Conservation (phyloP, 2,888 invertebrate species). For the Herminia tarsipennalis region DNA sequence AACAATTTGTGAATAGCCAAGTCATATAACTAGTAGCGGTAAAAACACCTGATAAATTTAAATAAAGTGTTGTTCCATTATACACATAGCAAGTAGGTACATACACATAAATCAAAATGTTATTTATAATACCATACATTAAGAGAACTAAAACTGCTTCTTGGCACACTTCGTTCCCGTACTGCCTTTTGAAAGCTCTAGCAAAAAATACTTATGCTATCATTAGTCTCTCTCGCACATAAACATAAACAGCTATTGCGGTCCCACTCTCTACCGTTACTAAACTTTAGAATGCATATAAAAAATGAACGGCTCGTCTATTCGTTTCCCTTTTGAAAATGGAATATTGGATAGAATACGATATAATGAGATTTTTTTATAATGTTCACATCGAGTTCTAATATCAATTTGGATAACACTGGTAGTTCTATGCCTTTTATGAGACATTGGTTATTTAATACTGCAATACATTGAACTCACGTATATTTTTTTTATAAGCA, state of each 20-base stretch:
- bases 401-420: conserved; percentile 17
- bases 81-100: not conserved
- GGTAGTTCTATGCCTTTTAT: conserved; percentile 3
- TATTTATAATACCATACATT: conserved; percentile 17
- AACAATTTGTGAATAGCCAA: no score
- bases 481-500: not conserved
- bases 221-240: conserved; percentile 44
- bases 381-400: conserved; percentile 17
- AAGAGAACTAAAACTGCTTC: conserved; percentile 23
- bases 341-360: conserved; percentile 48
- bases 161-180: conserved; percentile 39
- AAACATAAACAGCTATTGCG: conserved; percentile 28
- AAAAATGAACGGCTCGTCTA: conserved; percentile 56
- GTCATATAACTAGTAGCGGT: no score
- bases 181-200: conserved; percentile 42
- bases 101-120: not conserved
- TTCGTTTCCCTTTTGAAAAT: conserved; percentile 63
- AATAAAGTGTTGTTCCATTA: no score
- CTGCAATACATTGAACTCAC: not conserved
- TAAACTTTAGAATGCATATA: conserved; percentile 69
- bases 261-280: conserved; percentile 60
- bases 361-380: conserved; percentile 52
- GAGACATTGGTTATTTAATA: not conserved
- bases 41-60: no score
- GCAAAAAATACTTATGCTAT: conserved; percentile 52